A percentile compares a stretch with the other conserved stretches of the same genome.
These are phyloP conservation scores for Drosophila peninsularis DNA, from an alignment of 2,888 invertebrate genomes.

Conservation along the genomic window DNA sequence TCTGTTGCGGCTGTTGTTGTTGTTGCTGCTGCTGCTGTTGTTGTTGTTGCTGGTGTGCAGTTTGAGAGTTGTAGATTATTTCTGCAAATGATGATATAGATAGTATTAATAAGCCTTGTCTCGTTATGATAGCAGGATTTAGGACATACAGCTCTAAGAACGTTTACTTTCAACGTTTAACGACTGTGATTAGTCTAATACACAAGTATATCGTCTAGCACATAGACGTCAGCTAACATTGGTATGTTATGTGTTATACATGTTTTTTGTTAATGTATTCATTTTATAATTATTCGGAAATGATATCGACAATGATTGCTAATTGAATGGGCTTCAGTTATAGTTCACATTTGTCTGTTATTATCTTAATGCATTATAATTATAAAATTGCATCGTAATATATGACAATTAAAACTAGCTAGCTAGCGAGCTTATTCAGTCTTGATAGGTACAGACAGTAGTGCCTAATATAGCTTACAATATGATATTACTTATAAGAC, in stretches of 20 bases:
- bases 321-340: neutral
- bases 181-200: neutral
- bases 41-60: conserved; percentile 71
- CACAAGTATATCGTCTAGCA: neutral
- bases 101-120: neutral
- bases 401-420: neutral
- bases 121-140: neutral
- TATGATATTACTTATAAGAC: no score
- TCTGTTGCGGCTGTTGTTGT: conserved; percentile 77
- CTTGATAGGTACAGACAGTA: neutral
- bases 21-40: conserved; percentile 55
- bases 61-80: conserved; percentile 83
- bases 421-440: neutral
- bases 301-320: neutral
- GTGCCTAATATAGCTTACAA: no score
- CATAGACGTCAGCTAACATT: neutral
- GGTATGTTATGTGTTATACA: no score
- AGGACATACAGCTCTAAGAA: neutral
- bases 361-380: neutral
- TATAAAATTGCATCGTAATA: neutral
- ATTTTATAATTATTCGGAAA: neutral
- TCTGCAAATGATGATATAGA: conserved; percentile 64
- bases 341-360: neutral
- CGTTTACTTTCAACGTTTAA: neutral
- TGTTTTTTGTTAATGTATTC: neutral